Evolutionary conservation across 2,113 vertebrate genomes (phyloP).

Genomic region (Chauna torquata): DNA sequence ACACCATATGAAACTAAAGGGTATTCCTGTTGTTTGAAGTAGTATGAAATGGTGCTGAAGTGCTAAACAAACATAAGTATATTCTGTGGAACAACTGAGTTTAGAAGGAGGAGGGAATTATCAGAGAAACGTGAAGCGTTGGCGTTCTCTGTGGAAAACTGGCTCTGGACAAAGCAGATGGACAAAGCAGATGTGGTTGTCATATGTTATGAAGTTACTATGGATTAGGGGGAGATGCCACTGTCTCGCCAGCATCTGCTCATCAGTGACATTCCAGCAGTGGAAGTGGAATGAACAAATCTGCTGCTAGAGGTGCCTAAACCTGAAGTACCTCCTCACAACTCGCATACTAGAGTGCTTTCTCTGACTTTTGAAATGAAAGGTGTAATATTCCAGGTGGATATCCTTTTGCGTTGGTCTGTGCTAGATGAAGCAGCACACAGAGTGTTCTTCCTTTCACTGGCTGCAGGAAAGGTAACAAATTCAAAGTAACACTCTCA

Average conservation of each 20-base stretch:
- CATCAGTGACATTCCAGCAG: neutral
- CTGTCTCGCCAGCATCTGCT: neutral
- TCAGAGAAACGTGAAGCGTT: neutral
- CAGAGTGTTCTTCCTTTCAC: neutral
- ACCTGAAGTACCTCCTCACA: neutral
- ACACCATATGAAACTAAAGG: neutral
- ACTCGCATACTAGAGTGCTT: neutral
- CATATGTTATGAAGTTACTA: neutral
- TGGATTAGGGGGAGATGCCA: neutral
- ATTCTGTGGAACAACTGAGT: neutral
- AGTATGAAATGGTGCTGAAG: neutral
- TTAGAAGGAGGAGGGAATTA: neutral
- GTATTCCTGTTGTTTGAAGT: neutral
- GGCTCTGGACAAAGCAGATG: neutral
- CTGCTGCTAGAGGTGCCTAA: neutral
- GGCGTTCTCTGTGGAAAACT: neutral
- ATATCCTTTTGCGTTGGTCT: neutral
- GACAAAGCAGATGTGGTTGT: neutral
- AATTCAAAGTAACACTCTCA: neutral
- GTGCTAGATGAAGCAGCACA: neutral
- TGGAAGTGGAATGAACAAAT: neutral
- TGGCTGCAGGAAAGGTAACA: neutral
- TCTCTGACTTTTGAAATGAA: neutral
- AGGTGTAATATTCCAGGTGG: neutral
- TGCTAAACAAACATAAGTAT: neutral